Percentiles rank a stretch among this genome's conserved stretches.
Evolutionary conservation across 2,113 vertebrate genomes (phyloP).

Genomic region (Leuciscus idus): DNA sequence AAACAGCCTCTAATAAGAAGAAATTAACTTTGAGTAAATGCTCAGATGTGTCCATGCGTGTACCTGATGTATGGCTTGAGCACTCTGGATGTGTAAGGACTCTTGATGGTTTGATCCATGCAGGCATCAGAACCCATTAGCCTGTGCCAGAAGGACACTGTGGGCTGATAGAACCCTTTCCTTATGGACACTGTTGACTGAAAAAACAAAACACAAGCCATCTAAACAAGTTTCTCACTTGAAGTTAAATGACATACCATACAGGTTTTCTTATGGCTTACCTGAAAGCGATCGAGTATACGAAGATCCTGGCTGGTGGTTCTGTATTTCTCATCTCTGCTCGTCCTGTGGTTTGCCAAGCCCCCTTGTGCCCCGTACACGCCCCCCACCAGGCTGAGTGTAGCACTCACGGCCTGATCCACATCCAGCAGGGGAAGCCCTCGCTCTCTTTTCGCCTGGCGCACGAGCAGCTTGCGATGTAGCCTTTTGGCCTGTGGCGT

Average conservation of each 20-base stretch:
- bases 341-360: slow-evolving; percentile 57
- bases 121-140: slow-evolving; percentile 87
- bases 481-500: slow-evolving; percentile 88
- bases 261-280: slow-evolving; percentile 57
- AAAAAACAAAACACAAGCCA: neutral
- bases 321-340: slow-evolving; percentile 76
- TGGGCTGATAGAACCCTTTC: slow-evolving; percentile 77
- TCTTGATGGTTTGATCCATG: slow-evolving; percentile 87
- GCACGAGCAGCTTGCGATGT: slow-evolving; percentile 86
- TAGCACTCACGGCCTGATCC: slow-evolving; percentile 86
- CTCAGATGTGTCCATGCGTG: neutral
- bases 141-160: slow-evolving; percentile 87
- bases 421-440: slow-evolving; percentile 91
- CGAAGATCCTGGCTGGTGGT: slow-evolving; percentile 88
- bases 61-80: slow-evolving; percentile 96
- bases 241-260: too few species aligned
- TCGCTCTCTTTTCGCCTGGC: slow-evolving; percentile 89
- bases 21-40: neutral
- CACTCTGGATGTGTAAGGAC: slow-evolving; percentile 92
- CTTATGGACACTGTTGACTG: slow-evolving; percentile 80
- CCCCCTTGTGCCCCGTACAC: slow-evolving; percentile 84
- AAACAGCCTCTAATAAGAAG: neutral
- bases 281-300: slow-evolving; percentile 97
- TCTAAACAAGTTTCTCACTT: too few species aligned
- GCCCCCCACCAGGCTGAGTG: slow-evolving; percentile 88